Evolutionary conservation across 2,113 vertebrate genomes (phyloP), one percentile per base, ranked within the genome.

Genomic region (Dolichotis patagonum): DNA sequence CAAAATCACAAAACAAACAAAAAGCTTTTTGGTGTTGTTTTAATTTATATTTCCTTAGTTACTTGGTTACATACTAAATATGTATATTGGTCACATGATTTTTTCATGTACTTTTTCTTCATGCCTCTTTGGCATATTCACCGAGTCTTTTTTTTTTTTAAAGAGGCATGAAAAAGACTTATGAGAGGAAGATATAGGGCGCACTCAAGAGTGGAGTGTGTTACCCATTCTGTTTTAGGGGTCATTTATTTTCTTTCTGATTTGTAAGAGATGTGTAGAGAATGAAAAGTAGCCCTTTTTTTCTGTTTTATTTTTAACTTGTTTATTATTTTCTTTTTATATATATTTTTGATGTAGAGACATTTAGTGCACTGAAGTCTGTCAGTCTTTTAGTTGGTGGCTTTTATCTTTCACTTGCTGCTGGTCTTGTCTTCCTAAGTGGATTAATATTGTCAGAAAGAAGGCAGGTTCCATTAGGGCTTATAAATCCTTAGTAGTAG

Each of bases 371-470:
- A 85, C 63, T 85, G 54, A 67, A 46, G 54, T 85, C 32, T 38
- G 54, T 63, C 6, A 81, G 11, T 89, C 35, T 91, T 91, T 90
- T 49, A 7, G 19, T 75, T 54, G 69, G n/a, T 88, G 7, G 19
- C n/a, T 62, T 94, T 82, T 90, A 28, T 78, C n/a, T 87, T 94
- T 90, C 82, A 52, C 16, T 89, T 65, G 67, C 28, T 65, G 58
- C 67, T 30, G 35, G 9, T 73, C 78, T 89, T 56, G 65, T 92
- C 54, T 89, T 80, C 92, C 69, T 52, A 87, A 73, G 54, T 86
- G 56, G 56, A 90, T 49, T 52, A 65, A 46, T 69, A 83, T 52
- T 91, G 17, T 86, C 91, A 97, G 69, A 94, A 85, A 90, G 71
- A 89, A 75, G 46, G 46, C 52, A 30, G 30, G 41, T 87, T 92